Percentiles rank a stretch among this genome's conserved stretches.
Evolutionary conservation across 2,797 vertebrate species (phyloP).

Genomic region (Gymnothorax javanicus): DNA sequence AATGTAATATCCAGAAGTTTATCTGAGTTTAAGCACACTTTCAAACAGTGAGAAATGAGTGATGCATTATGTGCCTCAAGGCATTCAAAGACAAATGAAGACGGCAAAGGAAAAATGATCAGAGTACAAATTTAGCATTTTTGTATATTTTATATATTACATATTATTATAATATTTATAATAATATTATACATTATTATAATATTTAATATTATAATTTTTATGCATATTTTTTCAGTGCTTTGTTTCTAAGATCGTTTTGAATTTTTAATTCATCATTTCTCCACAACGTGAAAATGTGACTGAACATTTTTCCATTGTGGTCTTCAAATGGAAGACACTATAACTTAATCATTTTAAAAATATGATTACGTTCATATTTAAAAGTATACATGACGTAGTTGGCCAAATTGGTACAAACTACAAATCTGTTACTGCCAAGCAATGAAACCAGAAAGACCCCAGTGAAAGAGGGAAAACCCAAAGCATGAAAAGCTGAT

Average conservation of each 20-base stretch:
- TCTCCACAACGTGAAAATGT: no score
- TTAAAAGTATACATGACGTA: constrained; percentile 20
- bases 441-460: constrained; percentile 26
- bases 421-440: constrained; percentile 14
- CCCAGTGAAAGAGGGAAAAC: constrained; percentile 10
- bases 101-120: no score
- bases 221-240: no score
- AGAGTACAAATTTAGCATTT: no score
- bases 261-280: no score
- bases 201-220: no score
- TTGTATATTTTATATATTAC: no score
- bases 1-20: background rate
- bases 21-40: background rate
- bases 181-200: no score
- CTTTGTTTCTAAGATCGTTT: no score
- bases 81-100: background rate
- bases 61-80: background rate
- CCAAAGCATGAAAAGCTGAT: constrained; percentile 27
- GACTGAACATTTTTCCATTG: no score
- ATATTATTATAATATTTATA: no score
- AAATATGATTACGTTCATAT: constrained; percentile 25
- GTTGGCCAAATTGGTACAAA: constrained; percentile 28
- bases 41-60: background rate
- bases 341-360: constrained; percentile 16
- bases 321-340: no score